Evolutionary conservation across 2,797 vertebrate species (phyloP).

Genomic region (Perodicticus potto): DNA sequence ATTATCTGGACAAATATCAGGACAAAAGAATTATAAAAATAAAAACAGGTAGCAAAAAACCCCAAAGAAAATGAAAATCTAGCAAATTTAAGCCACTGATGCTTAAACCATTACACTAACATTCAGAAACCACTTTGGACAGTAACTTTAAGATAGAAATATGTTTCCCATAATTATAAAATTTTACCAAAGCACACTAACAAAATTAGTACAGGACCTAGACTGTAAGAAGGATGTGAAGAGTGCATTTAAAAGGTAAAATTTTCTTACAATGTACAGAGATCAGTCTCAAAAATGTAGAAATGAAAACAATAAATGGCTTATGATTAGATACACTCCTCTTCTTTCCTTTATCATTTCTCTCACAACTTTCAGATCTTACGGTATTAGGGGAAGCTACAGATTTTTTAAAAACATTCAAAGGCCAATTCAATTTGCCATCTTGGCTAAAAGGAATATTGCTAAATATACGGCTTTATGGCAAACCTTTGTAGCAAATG

Average conservation of each 20-base stretch:
- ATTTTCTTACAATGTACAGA: background rate
- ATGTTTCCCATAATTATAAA: slow-evolving; percentile 21
- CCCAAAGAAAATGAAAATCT: background rate
- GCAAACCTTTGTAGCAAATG: slow-evolving; percentile 38
- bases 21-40: slow-evolving; percentile 52
- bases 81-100: slow-evolving; percentile 44
- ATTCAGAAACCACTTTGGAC: slow-evolving; percentile 23
- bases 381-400: background rate
- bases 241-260: slow-evolving; percentile 1
- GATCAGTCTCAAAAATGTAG: background rate
- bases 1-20: slow-evolving; percentile 24
- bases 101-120: slow-evolving; percentile 31
- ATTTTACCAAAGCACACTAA: slow-evolving; percentile 21
- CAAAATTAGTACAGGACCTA: background rate
- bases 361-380: background rate
- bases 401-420: slow-evolving; percentile 22
- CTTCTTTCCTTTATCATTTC: background rate
- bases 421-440: background rate
- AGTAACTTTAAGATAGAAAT: slow-evolving; percentile 34
- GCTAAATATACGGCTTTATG: background rate
- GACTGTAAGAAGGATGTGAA: background rate
- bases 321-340: background rate
- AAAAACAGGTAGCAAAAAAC: slow-evolving; percentile 43
- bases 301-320: background rate
- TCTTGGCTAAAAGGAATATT: background rate